phyloP scores from a whole-genome alignment of 2,113 vertebrate genomes.

The Alligator mississippiensis region DNA sequence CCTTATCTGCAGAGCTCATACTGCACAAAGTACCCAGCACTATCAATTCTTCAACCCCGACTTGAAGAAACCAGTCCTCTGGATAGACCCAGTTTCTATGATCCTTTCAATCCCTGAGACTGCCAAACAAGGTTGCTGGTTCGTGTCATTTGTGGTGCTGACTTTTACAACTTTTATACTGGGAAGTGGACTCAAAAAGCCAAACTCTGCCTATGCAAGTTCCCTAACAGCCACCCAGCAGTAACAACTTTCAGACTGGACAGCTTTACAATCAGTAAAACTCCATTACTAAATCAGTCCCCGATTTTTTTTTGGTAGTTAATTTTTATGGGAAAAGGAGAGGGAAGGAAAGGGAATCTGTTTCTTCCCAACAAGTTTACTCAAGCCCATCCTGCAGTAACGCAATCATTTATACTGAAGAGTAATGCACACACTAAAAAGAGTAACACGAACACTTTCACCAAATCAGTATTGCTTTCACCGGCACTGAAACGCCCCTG shows the following conservation, averaged over 20 bases:
- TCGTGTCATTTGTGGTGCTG: background rate
- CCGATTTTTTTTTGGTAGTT: background rate
- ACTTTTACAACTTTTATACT: background rate
- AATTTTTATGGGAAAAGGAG: background rate
- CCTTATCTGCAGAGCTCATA: background rate
- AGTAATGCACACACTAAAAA: too few relatives aligned
- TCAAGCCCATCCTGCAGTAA: background rate
- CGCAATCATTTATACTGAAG: too few relatives aligned
- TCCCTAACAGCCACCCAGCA: accelerated
- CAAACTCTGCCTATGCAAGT: background rate
- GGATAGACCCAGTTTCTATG: background rate
- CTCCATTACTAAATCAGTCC: too few relatives aligned
- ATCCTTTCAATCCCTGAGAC: background rate
- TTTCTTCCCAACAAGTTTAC: constrained; percentile 26
- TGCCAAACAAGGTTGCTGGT: background rate
- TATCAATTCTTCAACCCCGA: background rate
- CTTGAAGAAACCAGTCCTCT: background rate
- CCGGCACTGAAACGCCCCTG: too few relatives aligned
- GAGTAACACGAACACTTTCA: too few relatives aligned
- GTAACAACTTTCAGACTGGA: background rate
- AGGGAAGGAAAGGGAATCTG: background rate
- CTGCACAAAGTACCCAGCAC: background rate
- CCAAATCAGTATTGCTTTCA: too few relatives aligned
- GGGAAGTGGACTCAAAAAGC: background rate
- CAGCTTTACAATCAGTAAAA: background rate